Evolutionary conservation across 1,140 invertebrate genomes (phyloP).

Genomic region (Drosophila insularis): DNA sequence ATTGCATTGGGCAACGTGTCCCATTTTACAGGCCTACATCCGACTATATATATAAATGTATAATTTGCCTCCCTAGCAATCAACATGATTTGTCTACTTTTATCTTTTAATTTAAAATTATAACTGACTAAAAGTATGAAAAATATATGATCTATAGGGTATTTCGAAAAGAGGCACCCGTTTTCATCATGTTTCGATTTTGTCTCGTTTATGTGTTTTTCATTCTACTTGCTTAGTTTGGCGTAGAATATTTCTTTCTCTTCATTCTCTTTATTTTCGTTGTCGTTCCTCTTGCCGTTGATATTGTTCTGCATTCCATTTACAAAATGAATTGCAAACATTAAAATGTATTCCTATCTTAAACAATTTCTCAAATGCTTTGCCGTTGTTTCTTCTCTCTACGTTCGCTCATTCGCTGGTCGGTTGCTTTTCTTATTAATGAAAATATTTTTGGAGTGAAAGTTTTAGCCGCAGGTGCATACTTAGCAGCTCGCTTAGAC

Average conservation of each 20-base stretch:
- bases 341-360: conserved; percentile 31
- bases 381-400: not conserved
- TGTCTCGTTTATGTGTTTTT: not conserved
- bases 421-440: conserved; percentile 31
- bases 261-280: not conserved
- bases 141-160: not conserved
- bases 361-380: conserved; percentile 25
- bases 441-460: conserved; percentile 56
- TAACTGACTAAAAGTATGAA: no score
- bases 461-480: conserved; percentile 66
- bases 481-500: conserved; percentile 33
- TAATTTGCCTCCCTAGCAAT: no score
- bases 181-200: not conserved
- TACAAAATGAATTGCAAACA: conserved; percentile 65
- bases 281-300: not conserved
- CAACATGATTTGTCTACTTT: no score
- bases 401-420: not conserved
- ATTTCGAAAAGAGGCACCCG: not conserved
- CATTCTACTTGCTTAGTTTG: not conserved
- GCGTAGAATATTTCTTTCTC: not conserved
- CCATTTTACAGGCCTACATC: no score
- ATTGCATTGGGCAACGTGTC: no score
- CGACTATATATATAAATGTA: no score
- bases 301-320: conserved; percentile 42
- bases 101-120: no score